Evolutionary conservation across 2,797 vertebrate species (phyloP), one percentile per base, ranked within the genome.

Genomic region (Sebastes oblongus): DNA sequence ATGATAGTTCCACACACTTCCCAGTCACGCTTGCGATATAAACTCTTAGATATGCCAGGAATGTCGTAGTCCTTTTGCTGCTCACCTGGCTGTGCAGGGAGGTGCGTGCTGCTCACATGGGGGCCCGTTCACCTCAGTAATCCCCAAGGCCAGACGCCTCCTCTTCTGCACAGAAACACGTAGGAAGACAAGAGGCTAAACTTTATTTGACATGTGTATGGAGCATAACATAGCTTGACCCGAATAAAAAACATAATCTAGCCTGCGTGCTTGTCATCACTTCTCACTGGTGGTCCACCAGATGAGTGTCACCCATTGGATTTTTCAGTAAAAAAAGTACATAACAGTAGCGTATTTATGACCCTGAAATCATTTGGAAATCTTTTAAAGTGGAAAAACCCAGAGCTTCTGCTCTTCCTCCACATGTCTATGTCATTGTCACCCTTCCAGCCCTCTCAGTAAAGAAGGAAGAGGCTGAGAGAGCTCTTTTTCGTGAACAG

Each of bases 11-110:
- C 89, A 70, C 90, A 86, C 91, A 90, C 93, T 93, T 93, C 89
- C 91, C 75, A 55, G 92, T 91, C 92, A 91, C 77, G 87, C 91
- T 91, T 77, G 89, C 22, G 91, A 91, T 92, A 89, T 92, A 93
- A 93, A 93, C 91, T 91, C 82, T 54, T 68, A 93, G 93, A 92
- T 91, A 93, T 94, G 89, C 84, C 86, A 88, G 93, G 94, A 95
- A 96, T 93, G 92, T 77, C 88, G 68, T 83, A 83, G 82, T 90
- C 82, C 82, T 89, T 86, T 88, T 88, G 78, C 86, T 83, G 84
- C 90, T 94, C 93, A 92, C 93, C 94, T 94, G 93, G 88, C 86
- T 83, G 77, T 73, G 78, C 54, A 81, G 75, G 75, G 75, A 88
- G 80, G 72, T 87, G 77, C 82, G 78, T 88, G 83, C 81, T 70